A percentile compares a stretch with the other conserved stretches of the same genome.
These are phyloP conservation scores for Nyctibius bracteatus DNA, from an alignment of 2,113 vertebrate genomes.

Conservation along the genomic window DNA sequence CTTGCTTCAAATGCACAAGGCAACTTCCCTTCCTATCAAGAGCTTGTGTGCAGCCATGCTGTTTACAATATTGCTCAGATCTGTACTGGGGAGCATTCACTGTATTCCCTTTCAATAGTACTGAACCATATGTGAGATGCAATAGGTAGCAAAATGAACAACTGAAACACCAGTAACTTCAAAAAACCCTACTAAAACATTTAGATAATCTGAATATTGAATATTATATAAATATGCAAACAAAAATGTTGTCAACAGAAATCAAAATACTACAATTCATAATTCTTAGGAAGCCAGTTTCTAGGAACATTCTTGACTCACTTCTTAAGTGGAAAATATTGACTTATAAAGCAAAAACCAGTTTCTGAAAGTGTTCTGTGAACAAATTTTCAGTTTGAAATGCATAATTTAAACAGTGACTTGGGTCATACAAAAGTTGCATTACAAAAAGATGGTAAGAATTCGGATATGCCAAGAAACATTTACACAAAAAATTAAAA, in stretches of 20 bases:
- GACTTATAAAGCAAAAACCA: neutral
- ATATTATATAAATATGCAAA: neutral
- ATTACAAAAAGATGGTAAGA: neutral
- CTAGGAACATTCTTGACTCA: neutral
- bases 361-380: neutral
- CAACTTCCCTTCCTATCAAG: neutral
- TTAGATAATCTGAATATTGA: neutral
- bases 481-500: neutral
- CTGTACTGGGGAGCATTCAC: neutral
- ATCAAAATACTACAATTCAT: neutral
- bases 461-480: neutral
- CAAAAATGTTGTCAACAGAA: neutral
- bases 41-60: neutral
- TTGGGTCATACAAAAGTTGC: neutral
- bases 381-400: neutral
- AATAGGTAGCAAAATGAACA: neutral
- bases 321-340: neutral
- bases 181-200: neutral
- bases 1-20: neutral
- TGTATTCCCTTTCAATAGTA: neutral
- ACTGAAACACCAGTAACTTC: neutral
- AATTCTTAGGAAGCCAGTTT: neutral
- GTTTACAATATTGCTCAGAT: neutral
- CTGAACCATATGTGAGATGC: neutral
- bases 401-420: neutral